phyloP scores from a whole-genome alignment of 1,140 invertebrate genomes.

The Monomorium pharaonis region DNA sequence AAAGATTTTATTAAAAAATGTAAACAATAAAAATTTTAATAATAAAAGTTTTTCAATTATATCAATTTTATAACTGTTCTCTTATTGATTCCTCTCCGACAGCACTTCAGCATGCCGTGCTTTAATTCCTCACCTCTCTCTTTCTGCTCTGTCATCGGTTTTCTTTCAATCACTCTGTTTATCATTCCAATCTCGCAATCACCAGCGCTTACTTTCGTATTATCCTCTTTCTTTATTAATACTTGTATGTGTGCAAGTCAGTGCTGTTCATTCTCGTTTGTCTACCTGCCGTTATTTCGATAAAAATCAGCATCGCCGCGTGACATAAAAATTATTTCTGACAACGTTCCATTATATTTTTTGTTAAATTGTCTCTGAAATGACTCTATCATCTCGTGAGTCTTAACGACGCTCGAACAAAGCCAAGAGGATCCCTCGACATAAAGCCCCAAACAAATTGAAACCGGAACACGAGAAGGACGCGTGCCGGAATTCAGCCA shows the following conservation, averaged over 20 bases:
- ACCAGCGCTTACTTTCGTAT: neutral
- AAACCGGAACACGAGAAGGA: conserved; percentile 53
- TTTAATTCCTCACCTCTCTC: conserved; percentile 23
- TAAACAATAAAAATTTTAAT: neutral
- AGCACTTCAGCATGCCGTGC: too few species aligned
- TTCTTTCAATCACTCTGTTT: conserved; percentile 17
- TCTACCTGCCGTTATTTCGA: conserved; percentile 12
- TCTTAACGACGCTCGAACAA: conserved; percentile 43
- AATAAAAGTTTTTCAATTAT: too few species aligned
- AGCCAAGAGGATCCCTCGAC: conserved; percentile 29
- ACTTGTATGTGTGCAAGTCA: neutral
- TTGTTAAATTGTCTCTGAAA: conserved; percentile 28
- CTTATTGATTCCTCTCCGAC: neutral
- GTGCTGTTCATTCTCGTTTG: neutral
- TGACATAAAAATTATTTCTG: conserved; percentile 26
- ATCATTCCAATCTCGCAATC: conserved; percentile 28
- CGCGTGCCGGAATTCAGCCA: conserved; percentile 67
- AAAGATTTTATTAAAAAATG: neutral
- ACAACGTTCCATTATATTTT: conserved; percentile 17
- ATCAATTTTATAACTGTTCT: neutral
- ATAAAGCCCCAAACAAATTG: conserved; percentile 74
- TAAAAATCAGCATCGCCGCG: conserved; percentile 1
- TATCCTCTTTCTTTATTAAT: conserved; percentile 14
- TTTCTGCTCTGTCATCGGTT: conserved; percentile 31
- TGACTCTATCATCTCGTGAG: conserved; percentile 14